Evolutionary conservation across 64 coral and sea anemone genomes (phyloP).

Genomic region (Hydrozoanthus tunicans): DNA sequence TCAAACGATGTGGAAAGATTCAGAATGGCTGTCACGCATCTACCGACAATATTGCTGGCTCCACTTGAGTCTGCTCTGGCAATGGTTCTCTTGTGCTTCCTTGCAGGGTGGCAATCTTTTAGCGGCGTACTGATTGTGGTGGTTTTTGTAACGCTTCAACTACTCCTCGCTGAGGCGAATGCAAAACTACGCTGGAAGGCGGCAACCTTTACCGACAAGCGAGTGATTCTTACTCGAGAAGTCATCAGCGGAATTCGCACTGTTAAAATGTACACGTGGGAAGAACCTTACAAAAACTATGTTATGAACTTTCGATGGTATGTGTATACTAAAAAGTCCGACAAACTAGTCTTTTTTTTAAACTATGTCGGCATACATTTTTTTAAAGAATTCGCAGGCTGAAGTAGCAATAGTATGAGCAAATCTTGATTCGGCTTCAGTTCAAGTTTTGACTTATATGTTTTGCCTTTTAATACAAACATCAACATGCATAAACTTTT

Average conservation of each 20-base stretch:
- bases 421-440: too few relatives aligned
- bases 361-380: too few relatives aligned
- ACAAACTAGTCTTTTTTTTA: not conserved
- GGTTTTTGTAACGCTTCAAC: not conserved
- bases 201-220: conserved; percentile 39
- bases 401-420: too few relatives aligned
- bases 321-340: not conserved
- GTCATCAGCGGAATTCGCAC: conserved; percentile 42
- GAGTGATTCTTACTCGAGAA: conserved; percentile 11
- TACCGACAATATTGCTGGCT: conserved; percentile 15
- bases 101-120: conserved; percentile 25
- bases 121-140: not conserved
- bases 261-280: conserved; percentile 50
- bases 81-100: conserved; percentile 16
- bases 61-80: conserved; percentile 1
- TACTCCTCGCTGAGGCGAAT: not conserved
- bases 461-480: too few relatives aligned
- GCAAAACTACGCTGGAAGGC: conserved; percentile 9
- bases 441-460: too few relatives aligned
- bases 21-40: not conserved
- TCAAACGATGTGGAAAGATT: conserved; percentile 42
- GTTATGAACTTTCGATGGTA: conserved; percentile 27
- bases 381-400: too few relatives aligned
- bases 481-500: too few relatives aligned
- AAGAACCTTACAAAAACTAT: conserved; percentile 31